Evolutionary conservation across 2,113 vertebrate species (phyloP), one percentile per base, ranked within the genome.

Genomic region (Mionectes macconnelli): DNA sequence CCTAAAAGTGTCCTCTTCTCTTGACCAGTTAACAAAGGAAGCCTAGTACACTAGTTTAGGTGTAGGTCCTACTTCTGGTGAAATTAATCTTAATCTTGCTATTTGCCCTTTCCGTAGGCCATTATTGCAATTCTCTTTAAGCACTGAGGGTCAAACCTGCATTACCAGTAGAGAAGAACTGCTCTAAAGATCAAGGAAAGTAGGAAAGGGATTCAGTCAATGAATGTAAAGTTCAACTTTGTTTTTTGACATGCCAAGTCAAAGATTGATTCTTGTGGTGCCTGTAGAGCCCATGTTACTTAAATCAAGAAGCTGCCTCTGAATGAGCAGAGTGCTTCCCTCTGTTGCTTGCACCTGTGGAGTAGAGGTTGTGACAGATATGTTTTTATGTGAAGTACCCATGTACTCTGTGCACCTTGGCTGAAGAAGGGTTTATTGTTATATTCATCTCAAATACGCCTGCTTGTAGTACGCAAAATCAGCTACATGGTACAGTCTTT

Each of bases 281-380:
- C 72, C 76, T 84, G 30, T 73, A 86, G 90, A 81, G 72, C 47
- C 72, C 50, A 16, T 44, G 52, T 92, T 93, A 60, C 73, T 92
- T 88, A 72, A 94, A 78, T 77, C 70, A 39, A 86, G 85, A 72
- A 85, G 25, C 57, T 93, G 35, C 49, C 28, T 89, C 90, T 82
- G 84, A 93, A 82, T 56, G 62, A 95, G 70, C 62, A 49, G 47
- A 67, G 52, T n/a, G 44, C 82, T 95, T 95, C 27, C 31, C 40
- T 94, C 87, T 90, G 50, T 90, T 94, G 68, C 68, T 89, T 90
- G 60, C 20, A 35, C 73, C 80, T 84, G 59, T 84, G 69, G 93
- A 84, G 79, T 52, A 69, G 83, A 84, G 93, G 83, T 92, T 94
- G 84, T 94, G 90, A 80, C 63, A 84, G 79, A 53, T 25, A 47